Conservation (phyloP, 2,113 vertebrate species). For the Dromiciops gliroides region DNA sequence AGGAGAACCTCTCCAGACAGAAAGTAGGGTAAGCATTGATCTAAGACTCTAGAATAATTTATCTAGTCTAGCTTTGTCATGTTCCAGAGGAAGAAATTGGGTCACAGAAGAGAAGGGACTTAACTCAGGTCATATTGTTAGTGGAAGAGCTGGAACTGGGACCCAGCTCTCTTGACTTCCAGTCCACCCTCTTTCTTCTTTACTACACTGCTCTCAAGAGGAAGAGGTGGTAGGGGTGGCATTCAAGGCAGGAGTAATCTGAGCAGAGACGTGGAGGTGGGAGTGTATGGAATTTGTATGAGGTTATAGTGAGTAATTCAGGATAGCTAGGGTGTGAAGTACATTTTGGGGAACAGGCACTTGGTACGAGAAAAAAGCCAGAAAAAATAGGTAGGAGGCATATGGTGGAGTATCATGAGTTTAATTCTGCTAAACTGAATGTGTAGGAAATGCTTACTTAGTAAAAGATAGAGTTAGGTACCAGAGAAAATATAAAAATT, state of each 20-base stretch:
- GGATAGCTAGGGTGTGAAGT: neutral
- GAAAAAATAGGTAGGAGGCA: neutral
- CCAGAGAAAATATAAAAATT: neutral
- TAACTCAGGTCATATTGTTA: neutral
- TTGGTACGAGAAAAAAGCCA: neutral
- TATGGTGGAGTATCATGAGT: neutral
- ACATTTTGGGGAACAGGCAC: no score
- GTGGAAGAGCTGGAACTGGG: neutral
- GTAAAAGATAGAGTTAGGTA: neutral
- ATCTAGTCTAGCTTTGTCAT: neutral
- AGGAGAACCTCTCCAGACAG: neutral
- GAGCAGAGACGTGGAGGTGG: neutral
- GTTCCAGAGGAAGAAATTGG: neutral
- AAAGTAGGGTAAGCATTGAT: neutral
- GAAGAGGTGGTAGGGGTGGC: neutral
- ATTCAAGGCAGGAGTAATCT: neutral
- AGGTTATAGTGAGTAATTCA: neutral
- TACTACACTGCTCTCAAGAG: neutral
- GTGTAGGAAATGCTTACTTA: neutral
- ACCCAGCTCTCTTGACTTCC: neutral
- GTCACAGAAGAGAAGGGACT: neutral
- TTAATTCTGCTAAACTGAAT: neutral
- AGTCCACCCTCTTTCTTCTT: neutral
- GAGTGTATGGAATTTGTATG: neutral
- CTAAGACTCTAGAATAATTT: neutral